Conservation (phyloP, 2,797 vertebrate genomes). For the Notoglanidium macrostoma region DNA sequence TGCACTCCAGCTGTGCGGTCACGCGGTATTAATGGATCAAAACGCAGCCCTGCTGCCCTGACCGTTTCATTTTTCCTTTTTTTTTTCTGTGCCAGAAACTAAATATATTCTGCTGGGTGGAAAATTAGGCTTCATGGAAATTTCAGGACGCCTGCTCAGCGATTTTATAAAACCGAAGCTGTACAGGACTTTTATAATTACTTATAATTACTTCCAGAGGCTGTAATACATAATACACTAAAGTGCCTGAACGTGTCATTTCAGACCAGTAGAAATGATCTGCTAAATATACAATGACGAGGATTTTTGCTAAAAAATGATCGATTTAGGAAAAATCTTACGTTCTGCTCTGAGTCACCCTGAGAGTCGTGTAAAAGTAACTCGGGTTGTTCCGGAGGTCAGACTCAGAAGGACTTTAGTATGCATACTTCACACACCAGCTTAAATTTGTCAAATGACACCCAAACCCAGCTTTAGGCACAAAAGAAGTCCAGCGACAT, state of each 20-base stretch:
- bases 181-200: background rate
- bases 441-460: background rate
- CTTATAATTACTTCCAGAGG: background rate
- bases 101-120: background rate
- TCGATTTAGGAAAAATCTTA: background rate
- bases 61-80: background rate
- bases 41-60: background rate
- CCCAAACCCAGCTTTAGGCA: background rate
- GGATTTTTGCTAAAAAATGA: background rate
- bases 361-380: background rate
- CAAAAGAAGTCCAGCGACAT: background rate
- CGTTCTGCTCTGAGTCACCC: background rate
- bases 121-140: constrained; percentile 1
- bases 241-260: background rate
- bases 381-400: background rate
- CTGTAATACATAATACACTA: background rate
- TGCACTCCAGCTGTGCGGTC: constrained; percentile 19
- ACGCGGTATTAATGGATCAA: background rate
- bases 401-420: background rate
- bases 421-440: background rate
- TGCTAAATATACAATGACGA: background rate
- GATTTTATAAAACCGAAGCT: background rate
- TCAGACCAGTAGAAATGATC: background rate
- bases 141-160: background rate
- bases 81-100: background rate